phyloP scores from a whole-genome alignment of 2,113 vertebrate genomes.

The Turnix velox region DNA sequence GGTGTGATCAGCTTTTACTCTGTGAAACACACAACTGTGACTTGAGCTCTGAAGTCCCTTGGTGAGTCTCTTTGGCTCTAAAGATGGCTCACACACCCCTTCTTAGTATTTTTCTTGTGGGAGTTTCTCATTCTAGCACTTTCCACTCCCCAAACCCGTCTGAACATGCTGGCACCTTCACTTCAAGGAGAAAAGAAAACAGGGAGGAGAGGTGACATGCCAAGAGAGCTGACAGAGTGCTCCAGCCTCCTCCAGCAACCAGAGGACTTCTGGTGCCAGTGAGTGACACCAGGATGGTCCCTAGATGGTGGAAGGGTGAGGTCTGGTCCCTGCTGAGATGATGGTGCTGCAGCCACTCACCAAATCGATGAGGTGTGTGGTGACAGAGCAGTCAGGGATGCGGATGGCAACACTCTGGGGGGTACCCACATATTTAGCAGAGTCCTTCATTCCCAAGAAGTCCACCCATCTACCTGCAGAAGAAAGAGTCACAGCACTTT shows the following conservation, averaged over 20 bases:
- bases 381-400: slow-evolving; percentile 85
- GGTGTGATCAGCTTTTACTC: not conserved
- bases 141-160: not conserved
- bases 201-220: not conserved
- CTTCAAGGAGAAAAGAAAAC: not conserved
- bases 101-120: not conserved
- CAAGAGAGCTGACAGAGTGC: not conserved
- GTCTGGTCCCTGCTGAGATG: not conserved
- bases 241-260: not conserved
- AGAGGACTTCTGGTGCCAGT: not conserved
- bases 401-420: slow-evolving; percentile 85
- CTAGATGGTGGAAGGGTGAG: not conserved
- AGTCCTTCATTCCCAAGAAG: slow-evolving; percentile 81
- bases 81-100: not conserved
- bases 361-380: slow-evolving; percentile 84
- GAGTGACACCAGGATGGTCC: not conserved
- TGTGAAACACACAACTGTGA: not conserved
- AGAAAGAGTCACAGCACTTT: not conserved
- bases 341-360: slow-evolving; percentile 45
- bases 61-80: not conserved
- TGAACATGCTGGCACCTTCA: not conserved
- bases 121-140: not conserved
- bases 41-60: not conserved
- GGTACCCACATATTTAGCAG: slow-evolving; percentile 84
- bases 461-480: slow-evolving; percentile 83